Conservation (phyloP, 2,113 vertebrate genomes). For the Pelmatolapia mariae region DNA sequence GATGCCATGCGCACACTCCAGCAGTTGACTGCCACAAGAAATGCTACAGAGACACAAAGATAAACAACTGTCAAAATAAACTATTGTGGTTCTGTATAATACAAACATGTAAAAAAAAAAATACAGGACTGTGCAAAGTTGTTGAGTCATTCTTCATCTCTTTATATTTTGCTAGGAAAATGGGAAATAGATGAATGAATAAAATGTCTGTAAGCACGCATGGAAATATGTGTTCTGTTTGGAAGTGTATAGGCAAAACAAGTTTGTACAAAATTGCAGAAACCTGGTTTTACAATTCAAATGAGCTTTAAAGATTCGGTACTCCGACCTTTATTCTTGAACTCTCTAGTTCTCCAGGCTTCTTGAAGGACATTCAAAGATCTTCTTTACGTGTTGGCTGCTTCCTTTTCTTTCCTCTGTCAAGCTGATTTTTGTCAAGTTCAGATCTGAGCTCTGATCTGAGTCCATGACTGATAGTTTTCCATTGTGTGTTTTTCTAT, state of each 20-base stretch:
- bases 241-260: neutral
- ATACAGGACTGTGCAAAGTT: neutral
- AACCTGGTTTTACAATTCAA: neutral
- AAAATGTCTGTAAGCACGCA: neutral
- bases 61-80: neutral
- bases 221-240: neutral
- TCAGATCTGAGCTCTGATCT: neutral
- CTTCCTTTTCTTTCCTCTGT: neutral
- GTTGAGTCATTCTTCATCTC: neutral
- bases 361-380: neutral
- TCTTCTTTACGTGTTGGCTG: neutral
- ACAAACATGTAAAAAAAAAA: neutral
- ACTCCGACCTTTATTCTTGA: neutral
- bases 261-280: neutral
- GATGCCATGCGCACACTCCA: conserved; percentile 82
- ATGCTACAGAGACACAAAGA: conserved; percentile 58
- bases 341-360: neutral
- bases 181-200: neutral
- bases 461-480: neutral
- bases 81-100: neutral
- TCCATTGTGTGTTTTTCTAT: neutral
- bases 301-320: neutral
- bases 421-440: neutral
- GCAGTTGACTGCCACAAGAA: conserved; percentile 78
- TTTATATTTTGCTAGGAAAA: neutral